Conservation (phyloP, 1,140 invertebrate genomes). For the Drosophila pandora region DNA sequence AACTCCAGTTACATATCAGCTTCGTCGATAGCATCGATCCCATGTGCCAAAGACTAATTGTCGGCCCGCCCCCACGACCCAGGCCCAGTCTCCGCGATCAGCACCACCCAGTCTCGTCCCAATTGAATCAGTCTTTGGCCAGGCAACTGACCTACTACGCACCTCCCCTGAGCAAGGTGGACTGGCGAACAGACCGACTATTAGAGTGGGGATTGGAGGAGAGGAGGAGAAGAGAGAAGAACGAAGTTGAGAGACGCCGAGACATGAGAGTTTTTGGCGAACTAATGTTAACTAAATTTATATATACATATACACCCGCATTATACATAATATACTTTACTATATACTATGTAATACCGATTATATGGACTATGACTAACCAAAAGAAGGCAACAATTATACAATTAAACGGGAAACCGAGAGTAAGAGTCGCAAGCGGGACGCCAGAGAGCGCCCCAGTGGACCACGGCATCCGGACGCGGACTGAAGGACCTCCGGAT, state of each 20-base stretch:
- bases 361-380: conserved; percentile 52
- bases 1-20: conserved; percentile 40
- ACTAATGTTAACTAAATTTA: conserved; percentile 80
- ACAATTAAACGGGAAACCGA: conserved; percentile 18
- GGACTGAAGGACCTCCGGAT: background rate
- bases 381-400: conserved; percentile 49
- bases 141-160: conserved; percentile 33
- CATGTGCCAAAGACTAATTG: conserved; percentile 50
- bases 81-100: background rate
- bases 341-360: conserved; percentile 49
- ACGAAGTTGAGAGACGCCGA: conserved; percentile 7
- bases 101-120: conserved; percentile 30
- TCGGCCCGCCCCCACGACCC: conserved; percentile 4
- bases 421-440: background rate
- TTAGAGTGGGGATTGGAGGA: conserved; percentile 7
- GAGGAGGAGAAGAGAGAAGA: background rate
- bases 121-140: conserved; percentile 30
- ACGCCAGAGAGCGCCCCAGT: conserved; percentile 17
- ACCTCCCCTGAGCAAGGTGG: conserved; percentile 17
- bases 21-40: conserved; percentile 30
- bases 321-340: conserved; percentile 58
- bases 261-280: conserved; percentile 53
- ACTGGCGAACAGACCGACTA: conserved; percentile 24
- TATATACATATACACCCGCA: conserved; percentile 73
- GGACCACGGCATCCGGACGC: background rate